Evolutionary conservation across 2,113 vertebrate genomes (phyloP), one percentile per base, ranked within the genome.

Genomic region (Cercocebus atys): DNA sequence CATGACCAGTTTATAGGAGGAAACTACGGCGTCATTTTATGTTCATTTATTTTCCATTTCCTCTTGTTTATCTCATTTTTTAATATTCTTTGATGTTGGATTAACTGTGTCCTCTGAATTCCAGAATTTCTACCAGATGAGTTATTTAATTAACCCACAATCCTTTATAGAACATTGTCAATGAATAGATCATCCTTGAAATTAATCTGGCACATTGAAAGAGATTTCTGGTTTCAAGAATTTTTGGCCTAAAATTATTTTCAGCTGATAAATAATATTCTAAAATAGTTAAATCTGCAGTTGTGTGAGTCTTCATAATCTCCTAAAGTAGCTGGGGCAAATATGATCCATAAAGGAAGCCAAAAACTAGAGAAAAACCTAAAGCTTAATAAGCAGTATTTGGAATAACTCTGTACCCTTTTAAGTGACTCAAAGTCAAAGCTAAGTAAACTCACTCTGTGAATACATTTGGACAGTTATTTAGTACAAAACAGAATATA

Each of bases 1-100:
- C 35, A 91, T 75, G 70, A 97, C 90, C 0, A 96, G 66, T 87
- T 97, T 80, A 90, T 76, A 92, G 87, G 18, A 95, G 82, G 78
- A 88, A 82, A 95, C 35, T 50, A 90, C 73, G 88, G 45, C 32
- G 87, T 94, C 72, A 35, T 93, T 76, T 17, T 93, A 89, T 95
- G 50, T 93, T 94, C 70, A 75, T 70, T 94, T 52, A 82, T 97
- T 98, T 98, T 96, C 79, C 94, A 88, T 98, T 97, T 98, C 91
- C 95, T 98, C 97, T 64, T 80, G 93, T 90, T 93, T 97, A 97
- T 88, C 50, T 95, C 72, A n/a, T 93, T 59, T 64, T 97, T 97
- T 85, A 97, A 88, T 95, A 75, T 52, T 82, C 92, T 82, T 88
- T 96, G 45, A 89, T 85, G 55, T 61, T 57, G 50, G 85, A 98